Percentiles rank a stretch among this genome's conserved stretches.
These are phyloP conservation scores for Andrena haemorrhoa DNA, from an alignment of 2,888 invertebrate species.

Conservation along the genomic window DNA sequence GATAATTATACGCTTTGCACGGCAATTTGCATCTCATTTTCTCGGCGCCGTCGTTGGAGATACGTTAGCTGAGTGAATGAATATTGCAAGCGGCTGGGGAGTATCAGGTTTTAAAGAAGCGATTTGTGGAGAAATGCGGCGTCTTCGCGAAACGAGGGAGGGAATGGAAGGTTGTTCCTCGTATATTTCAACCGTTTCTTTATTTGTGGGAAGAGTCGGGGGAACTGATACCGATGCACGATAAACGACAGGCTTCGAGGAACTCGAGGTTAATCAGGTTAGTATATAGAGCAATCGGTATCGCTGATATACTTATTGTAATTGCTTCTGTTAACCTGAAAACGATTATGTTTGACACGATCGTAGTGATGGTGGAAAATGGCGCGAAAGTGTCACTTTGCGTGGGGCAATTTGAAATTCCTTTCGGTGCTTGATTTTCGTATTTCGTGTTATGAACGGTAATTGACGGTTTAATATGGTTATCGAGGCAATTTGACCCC, in stretches of 20 bases:
- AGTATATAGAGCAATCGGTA: background rate
- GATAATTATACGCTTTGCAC: background rate
- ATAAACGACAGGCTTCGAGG: too few species aligned
- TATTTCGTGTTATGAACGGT: background rate
- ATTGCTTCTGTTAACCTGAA: background rate
- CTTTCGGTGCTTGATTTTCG: background rate
- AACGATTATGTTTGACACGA: background rate
- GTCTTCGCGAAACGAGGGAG: too few species aligned
- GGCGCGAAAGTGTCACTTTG: background rate
- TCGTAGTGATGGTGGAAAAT: background rate
- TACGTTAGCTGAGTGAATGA: background rate
- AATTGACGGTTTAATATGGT: background rate
- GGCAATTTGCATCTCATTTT: conserved; percentile 17
- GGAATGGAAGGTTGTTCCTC: too few species aligned
- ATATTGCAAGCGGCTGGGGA: background rate
- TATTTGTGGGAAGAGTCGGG: too few species aligned
- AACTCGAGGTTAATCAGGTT: background rate
- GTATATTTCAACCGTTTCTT: too few species aligned
- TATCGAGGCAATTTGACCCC: background rate
- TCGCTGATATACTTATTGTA: background rate
- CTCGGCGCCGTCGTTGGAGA: background rate
- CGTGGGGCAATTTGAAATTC: background rate
- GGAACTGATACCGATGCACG: too few species aligned
- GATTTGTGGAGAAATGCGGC: too few species aligned
- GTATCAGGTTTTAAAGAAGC: background rate